Percentiles rank a stretch among this genome's conserved stretches.
Conservation (phyloP, 2,888 invertebrate species). For the Catonia carolina region DNA sequence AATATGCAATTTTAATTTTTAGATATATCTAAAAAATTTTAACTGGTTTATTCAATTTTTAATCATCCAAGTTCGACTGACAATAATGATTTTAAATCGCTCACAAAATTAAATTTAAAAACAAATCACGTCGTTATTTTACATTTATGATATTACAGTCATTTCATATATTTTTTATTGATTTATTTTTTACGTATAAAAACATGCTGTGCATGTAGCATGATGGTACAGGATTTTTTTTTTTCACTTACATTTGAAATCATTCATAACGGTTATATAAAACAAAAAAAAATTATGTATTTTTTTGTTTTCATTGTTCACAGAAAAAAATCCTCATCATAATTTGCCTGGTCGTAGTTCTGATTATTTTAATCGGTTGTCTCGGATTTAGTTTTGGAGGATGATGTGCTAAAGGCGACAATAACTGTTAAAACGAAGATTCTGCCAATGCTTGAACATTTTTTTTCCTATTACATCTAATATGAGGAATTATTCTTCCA, state of each 20-base stretch:
- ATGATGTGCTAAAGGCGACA: not conserved
- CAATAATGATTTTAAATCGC: too few species aligned
- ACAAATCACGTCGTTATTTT: too few species aligned
- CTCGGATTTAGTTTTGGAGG: constrained; percentile 13
- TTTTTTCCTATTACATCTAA: too few species aligned
- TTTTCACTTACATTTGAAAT: too few species aligned
- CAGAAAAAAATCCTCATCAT: constrained; percentile 87
- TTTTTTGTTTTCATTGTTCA: constrained; percentile 45
- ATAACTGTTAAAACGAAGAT: too few species aligned
- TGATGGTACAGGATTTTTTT: not conserved
- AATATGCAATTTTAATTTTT: too few species aligned
- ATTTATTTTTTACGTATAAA: not conserved
- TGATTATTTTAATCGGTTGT: constrained; percentile 56
- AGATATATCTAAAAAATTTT: too few species aligned
- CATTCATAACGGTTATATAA: not conserved
- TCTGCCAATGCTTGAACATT: too few species aligned
- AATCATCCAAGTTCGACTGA: too few species aligned
- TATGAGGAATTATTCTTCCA: too few species aligned
- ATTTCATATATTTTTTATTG: not conserved
- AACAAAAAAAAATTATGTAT: constrained; percentile 12
- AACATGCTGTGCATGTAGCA: not conserved
- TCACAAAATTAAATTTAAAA: too few species aligned
- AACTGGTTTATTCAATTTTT: too few species aligned
- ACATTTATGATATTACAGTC: not conserved
- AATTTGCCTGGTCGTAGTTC: constrained; percentile 71